Evolutionary conservation across 2,888 invertebrate species (phyloP).

Genomic region (Conistra vaccinii): DNA sequence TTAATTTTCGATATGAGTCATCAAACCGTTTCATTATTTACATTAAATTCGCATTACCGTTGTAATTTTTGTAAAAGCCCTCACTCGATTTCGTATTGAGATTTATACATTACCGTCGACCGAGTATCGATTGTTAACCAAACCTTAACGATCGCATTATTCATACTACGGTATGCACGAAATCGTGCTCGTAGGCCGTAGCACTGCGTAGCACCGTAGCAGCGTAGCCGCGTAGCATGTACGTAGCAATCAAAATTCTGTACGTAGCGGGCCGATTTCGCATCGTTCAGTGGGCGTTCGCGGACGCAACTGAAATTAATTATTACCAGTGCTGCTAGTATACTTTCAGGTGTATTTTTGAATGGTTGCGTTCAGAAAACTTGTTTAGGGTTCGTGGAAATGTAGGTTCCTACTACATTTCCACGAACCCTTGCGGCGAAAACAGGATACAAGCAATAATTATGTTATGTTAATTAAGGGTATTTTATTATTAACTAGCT

Average conservation of each 20-base stretch:
- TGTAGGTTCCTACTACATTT: too few relatives aligned
- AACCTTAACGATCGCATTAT: constrained; percentile 58
- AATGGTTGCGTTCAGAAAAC: not conserved
- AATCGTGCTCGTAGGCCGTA: constrained; percentile 68
- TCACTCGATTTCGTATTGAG: constrained; percentile 3
- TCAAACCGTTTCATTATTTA: constrained; percentile 5
- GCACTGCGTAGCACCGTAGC: constrained; percentile 52
- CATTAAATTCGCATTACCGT: not conserved
- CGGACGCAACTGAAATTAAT: constrained; percentile 78
- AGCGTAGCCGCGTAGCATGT: constrained; percentile 66
- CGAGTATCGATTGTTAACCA: constrained; percentile 32
- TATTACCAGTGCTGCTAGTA: constrained; percentile 57
- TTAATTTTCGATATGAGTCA: not conserved
- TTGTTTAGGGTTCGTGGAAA: too few relatives aligned
- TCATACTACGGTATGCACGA: constrained; percentile 62
- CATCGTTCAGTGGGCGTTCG: constrained; percentile 72
- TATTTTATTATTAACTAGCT: not conserved
- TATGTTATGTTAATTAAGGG: not conserved
- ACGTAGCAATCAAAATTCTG: constrained; percentile 78
- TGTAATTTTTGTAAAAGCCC: not conserved
- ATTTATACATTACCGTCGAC: constrained; percentile 11
- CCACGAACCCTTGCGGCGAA: not conserved
- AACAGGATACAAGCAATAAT: not conserved
- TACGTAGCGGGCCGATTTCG: constrained; percentile 74
- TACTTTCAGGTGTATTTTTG: constrained; percentile 12